A percentile compares a stretch with the other conserved stretches of the same genome.
Conservation (phyloP, 2,888 invertebrate genomes). For the Cryptus viduatorius region DNA sequence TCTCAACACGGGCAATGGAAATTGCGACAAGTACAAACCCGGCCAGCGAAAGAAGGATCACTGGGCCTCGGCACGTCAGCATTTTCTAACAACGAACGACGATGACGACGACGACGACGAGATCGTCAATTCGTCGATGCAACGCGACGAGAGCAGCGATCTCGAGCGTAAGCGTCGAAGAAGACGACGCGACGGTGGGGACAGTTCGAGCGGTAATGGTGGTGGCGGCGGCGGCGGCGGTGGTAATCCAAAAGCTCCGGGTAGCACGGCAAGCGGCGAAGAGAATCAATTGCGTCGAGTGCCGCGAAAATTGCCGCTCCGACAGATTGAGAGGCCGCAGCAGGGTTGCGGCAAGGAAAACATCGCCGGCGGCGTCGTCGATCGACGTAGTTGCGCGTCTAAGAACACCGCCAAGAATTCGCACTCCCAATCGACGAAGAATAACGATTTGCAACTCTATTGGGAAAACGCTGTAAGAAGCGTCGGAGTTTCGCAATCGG, state of each 20-base stretch:
- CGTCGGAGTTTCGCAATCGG: constrained; percentile 51
- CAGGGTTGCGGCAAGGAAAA: constrained; percentile 67
- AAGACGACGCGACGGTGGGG: constrained; percentile 74
- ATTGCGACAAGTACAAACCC: constrained; percentile 77
- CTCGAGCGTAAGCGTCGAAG: constrained; percentile 76
- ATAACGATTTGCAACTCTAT: constrained; percentile 77
- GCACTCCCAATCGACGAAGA: constrained; percentile 73
- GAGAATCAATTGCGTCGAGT: constrained; percentile 75
- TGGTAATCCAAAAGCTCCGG: constrained; percentile 24
- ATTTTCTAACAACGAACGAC: constrained; percentile 78
- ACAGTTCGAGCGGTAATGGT: constrained; percentile 58
- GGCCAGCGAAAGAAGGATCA: constrained; percentile 81
- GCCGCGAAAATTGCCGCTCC: constrained; percentile 81
- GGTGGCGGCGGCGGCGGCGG: constrained; percentile 10
- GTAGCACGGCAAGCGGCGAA: constrained; percentile 63
- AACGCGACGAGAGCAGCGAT: constrained; percentile 75
- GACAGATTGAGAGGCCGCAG: constrained; percentile 76
- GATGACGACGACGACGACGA: constrained; percentile 77
- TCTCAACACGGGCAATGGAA: constrained; percentile 76
- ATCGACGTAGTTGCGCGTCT: constrained; percentile 66
- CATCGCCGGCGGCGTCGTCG: constrained; percentile 1
- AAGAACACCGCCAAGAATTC: constrained; percentile 70
- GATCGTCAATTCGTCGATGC: constrained; percentile 64
- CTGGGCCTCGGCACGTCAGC: constrained; percentile 83
- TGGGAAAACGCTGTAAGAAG: constrained; percentile 66